Conservation (phyloP, 2,797 vertebrate species). For the Apogon talboti region DNA sequence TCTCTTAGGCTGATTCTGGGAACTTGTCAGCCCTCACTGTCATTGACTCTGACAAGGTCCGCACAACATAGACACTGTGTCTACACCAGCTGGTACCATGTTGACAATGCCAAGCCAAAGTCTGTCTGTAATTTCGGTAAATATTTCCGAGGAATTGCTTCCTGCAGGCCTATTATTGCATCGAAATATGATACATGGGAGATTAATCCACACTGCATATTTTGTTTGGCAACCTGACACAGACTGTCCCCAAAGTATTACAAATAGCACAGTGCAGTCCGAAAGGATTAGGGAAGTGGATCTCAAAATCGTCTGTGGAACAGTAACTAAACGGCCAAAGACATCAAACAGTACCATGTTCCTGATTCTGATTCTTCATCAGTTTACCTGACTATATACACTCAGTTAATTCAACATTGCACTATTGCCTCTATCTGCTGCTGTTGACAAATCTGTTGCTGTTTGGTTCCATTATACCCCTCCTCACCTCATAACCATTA, state of each 20-base stretch:
- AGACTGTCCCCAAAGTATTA: conserved; percentile 5
- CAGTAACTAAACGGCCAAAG: not conserved
- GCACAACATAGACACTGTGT: conserved; percentile 37
- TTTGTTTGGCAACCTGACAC: conserved; percentile 23
- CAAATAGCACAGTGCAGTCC: not conserved
- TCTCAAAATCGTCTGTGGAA: not conserved
- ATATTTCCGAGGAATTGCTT: conserved; percentile 30
- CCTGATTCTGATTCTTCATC: too few relatives aligned
- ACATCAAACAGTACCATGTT: not conserved
- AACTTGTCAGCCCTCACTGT: conserved; percentile 62
- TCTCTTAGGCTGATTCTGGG: conserved; percentile 60
- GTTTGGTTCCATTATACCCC: too few relatives aligned
- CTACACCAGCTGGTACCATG: conserved; percentile 56
- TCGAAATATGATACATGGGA: conserved; percentile 12
- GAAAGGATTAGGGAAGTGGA: not conserved
- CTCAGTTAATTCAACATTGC: too few relatives aligned
- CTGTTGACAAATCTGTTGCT: too few relatives aligned
- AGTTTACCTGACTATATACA: too few relatives aligned
- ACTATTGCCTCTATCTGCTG: too few relatives aligned
- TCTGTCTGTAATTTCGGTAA: conserved; percentile 25
- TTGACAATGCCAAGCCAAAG: conserved; percentile 32
- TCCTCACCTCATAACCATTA: too few relatives aligned
- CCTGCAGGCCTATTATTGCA: conserved; percentile 6
- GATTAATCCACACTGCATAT: conserved; percentile 8
- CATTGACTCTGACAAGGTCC: conserved; percentile 60